Conservation (phyloP, 2,888 invertebrate species). For the Drosophila setosimentum region DNA sequence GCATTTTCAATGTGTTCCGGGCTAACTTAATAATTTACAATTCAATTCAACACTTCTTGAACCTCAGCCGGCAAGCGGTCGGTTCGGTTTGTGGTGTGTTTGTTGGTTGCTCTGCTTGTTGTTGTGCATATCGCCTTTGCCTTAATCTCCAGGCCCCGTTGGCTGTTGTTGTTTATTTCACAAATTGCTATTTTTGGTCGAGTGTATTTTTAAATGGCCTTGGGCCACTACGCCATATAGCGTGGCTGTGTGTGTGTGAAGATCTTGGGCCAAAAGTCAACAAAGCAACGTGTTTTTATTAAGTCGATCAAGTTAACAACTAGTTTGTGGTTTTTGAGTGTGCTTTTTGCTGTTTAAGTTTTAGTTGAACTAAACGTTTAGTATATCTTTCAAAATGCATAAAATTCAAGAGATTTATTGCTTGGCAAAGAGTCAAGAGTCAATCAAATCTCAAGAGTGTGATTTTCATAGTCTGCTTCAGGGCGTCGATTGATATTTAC, state of each 20-base stretch:
- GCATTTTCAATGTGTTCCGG: neutral
- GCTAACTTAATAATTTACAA: neutral
- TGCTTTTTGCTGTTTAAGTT: conserved; percentile 13
- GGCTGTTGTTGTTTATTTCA: conserved; percentile 37
- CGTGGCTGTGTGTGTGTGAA: conserved; percentile 27
- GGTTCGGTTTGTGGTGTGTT: conserved; percentile 15
- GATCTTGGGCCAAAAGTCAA: conserved; percentile 39
- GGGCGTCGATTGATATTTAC: neutral
- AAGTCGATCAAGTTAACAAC: conserved; percentile 41
- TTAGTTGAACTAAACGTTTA: conserved; percentile 5
- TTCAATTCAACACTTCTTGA: conserved; percentile 2
- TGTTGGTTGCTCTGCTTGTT: conserved; percentile 28
- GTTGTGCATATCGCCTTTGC: conserved; percentile 61
- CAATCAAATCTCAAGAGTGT: neutral
- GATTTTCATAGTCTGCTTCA: conserved; percentile 19
- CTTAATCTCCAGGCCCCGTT: conserved; percentile 55
- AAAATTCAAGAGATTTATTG: neutral
- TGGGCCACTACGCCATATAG: conserved; percentile 44
- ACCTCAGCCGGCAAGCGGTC: conserved; percentile 20
- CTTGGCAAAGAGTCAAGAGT: neutral
- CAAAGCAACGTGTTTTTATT: conserved; percentile 20
- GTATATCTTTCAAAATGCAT: conserved; percentile 2
- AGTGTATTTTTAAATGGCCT: conserved; percentile 82
- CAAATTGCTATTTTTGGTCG: conserved; percentile 76
- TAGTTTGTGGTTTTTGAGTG: conserved; percentile 16